phyloP scores from a whole-genome alignment of 2,113 vertebrate genomes.

The Ivindomyrus marchei region DNA sequence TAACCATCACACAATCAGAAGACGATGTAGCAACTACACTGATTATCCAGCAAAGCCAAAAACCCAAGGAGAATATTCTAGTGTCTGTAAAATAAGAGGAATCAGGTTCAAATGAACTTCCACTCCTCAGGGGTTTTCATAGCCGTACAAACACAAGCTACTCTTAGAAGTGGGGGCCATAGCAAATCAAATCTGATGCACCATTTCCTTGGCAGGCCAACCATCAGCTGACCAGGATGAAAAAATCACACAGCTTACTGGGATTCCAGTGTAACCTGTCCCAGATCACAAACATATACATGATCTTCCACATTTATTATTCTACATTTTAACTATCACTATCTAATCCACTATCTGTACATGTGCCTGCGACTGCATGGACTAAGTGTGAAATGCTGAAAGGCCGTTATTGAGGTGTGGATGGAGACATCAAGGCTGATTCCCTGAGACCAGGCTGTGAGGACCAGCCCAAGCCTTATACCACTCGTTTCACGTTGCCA shows the following conservation, averaged over 20 bases:
- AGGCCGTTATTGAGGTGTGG: background rate
- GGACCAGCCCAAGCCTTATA: conserved; percentile 17
- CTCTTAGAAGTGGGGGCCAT: conserved; percentile 43
- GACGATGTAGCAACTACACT: background rate
- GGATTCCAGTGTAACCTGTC: background rate
- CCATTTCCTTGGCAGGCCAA: conserved; percentile 41
- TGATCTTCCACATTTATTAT: background rate
- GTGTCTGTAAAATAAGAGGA: conserved; percentile 26
- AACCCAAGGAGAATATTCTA: background rate
- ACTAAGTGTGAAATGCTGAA: background rate
- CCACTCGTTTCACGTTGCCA: background rate
- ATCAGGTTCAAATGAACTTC: conserved; percentile 40
- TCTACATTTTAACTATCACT: background rate
- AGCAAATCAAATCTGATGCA: conserved; percentile 55
- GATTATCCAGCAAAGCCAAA: background rate
- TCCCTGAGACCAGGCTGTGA: conserved; percentile 16
- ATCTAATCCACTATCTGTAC: background rate
- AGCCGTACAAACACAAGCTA: conserved; percentile 46
- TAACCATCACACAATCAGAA: background rate
- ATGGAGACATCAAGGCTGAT: background rate
- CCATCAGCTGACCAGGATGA: conserved; percentile 25
- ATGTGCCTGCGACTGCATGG: background rate
- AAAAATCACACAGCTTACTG: conserved; percentile 24
- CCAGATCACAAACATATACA: background rate
- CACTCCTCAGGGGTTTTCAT: conserved; percentile 23